Conservation (phyloP, 1,140 invertebrate genomes). For the Micrasema longulum region DNA sequence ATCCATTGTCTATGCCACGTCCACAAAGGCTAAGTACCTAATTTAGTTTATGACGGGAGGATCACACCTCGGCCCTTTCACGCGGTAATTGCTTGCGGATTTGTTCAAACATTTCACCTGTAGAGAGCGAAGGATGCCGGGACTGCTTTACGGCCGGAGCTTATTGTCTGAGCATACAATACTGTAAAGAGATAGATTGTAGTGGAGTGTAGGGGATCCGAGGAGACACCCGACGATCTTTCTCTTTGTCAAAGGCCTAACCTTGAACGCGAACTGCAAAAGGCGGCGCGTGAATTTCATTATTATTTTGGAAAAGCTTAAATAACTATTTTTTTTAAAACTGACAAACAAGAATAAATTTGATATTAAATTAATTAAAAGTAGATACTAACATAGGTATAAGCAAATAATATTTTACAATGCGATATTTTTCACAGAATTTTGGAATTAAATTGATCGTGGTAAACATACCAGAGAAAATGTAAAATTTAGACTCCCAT, state of each 20-base stretch:
- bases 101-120: conserved; percentile 36
- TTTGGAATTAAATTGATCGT: too few species aligned
- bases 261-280: conserved; percentile 14
- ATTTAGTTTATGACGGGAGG: conserved; percentile 1
- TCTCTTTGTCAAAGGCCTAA: conserved; percentile 28
- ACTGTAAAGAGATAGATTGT: too few species aligned
- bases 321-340: background rate
- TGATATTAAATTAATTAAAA: background rate
- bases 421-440: background rate
- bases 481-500: too few species aligned
- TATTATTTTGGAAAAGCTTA: background rate
- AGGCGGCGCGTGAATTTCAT: conserved; percentile 14
- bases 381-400: background rate
- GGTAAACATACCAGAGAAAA: too few species aligned
- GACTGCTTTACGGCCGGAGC: conserved; percentile 18
- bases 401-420: background rate
- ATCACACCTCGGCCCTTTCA: background rate
- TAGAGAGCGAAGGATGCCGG: conserved; percentile 24
- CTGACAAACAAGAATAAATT: background rate
- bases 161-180: conserved; percentile 5
- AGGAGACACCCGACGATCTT: conserved; percentile 9
- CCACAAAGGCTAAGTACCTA: background rate
- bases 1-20: conserved; percentile 30
- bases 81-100: conserved; percentile 28
- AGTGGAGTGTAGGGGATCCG: too few species aligned